Percentiles rank a stretch among this genome's conserved stretches.
phyloP scores from a whole-genome alignment of 2,888 invertebrate species.

The Conchocele bisecta region DNA sequence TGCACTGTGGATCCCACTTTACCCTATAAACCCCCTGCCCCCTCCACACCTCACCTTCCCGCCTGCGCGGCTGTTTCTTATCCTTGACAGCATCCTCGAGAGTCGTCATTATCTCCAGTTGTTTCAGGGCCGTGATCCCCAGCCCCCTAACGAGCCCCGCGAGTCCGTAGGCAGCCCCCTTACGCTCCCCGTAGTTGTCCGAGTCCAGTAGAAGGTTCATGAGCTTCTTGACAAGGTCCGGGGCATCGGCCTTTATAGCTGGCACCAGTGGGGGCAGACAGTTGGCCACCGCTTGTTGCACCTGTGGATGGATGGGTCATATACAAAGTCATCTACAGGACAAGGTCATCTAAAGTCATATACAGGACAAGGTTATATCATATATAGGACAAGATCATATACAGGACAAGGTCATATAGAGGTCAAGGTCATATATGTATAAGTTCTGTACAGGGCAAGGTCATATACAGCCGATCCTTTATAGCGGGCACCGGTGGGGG shows the following conservation, averaged over 20 bases:
- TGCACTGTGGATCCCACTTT: too few species aligned
- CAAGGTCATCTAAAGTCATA: too few species aligned
- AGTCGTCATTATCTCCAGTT: conserved; percentile 97
- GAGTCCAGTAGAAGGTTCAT: conserved; percentile 81
- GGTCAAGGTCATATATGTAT: too few species aligned
- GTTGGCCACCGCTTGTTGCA: conserved; percentile 98
- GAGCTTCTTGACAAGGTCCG: conserved; percentile 93
- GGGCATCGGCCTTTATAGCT: conserved; percentile 95
- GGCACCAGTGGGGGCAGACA: conserved; percentile 97
- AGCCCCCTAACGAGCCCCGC: conserved; percentile 98
- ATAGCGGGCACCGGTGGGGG: too few species aligned
- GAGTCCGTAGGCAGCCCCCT: conserved; percentile 97
- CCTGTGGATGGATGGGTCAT: too few species aligned
- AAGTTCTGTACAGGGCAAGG: too few species aligned
- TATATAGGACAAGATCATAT: too few species aligned
- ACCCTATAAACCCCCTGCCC: too few species aligned
- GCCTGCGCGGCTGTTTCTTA: conserved; percentile 96
- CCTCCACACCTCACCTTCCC: conserved; percentile 88
- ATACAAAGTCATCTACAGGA: too few species aligned
- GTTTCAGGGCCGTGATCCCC: conserved; percentile 96
- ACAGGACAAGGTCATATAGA: too few species aligned
- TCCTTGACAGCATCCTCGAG: conserved; percentile 97
- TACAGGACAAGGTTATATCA: too few species aligned
- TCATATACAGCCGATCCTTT: too few species aligned
- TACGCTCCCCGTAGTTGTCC: conserved; percentile 81